Base-by-base conservation (phyloP, 2,797 vertebrate species). In the Neomorphus geoffroyi region DNA sequence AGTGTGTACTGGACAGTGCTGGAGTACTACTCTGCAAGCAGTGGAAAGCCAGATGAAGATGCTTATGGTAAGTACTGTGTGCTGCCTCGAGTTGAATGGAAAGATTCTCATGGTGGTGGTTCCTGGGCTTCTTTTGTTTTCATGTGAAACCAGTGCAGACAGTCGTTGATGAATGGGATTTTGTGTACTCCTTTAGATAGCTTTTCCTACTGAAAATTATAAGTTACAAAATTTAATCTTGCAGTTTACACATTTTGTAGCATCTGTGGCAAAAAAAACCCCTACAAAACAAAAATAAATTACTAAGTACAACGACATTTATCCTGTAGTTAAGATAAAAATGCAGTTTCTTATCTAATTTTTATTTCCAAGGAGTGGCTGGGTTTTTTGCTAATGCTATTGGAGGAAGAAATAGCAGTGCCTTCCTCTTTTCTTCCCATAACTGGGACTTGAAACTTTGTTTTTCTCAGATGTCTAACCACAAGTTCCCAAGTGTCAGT, bases 1-100 rank as follows among this genome's bases (percentile, higher is more conserved):
- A 99, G 99, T 2, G 99, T 99, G 10, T 99, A 99, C 97, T 97
- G 98, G 89, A 99, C 99, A 0, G 99, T 99, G 16, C 98, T 99
- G 28, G 99, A 99, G 94, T 99, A 99, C 96, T 99, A 99, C 95
- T 99, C 99, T 0, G 99, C 99, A 22, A 99, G 99, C 97, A 99
- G 99, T 1, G 99, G 99, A 8, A 99, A 99, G 50, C 99, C 99
- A 0, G 99, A 99, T 6, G 99, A 99, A 90, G 99, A 99, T 26
- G 99, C 99, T 4, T 99, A 99, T 2, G 99, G 99, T 99, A 93
- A 98, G 98, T 77, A 15, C 33, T 67, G n/a, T 16, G 16, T 58
- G 54, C 9, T n/a, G 21, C 57, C 28, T n/a, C 32, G 33, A 32
- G 23, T 6, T 35, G 11, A 61, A 15, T 37, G 27, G 50, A 54